Evolutionary conservation across 2,113 vertebrate genomes (phyloP).

Genomic region (Sardina pilchardus): DNA sequence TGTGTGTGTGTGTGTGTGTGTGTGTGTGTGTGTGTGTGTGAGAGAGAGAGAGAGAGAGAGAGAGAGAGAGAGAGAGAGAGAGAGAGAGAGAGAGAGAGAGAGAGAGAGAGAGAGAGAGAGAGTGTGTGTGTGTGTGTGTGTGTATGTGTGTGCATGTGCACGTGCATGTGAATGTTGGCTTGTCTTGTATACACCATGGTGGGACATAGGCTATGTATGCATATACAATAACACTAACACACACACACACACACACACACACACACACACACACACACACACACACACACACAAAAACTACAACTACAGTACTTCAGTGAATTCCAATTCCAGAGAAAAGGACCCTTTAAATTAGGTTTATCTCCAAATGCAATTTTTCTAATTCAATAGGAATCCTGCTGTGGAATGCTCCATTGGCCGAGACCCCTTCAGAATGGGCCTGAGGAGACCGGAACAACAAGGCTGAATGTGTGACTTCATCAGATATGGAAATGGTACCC

Average conservation of each 20-base stretch:
- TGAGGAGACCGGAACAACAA: background rate
- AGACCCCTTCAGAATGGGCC: background rate
- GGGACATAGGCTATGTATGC: background rate
- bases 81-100: no score
- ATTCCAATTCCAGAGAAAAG: background rate
- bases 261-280: background rate
- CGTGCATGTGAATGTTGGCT: background rate
- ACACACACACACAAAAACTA: background rate
- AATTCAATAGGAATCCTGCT: background rate
- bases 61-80: no score
- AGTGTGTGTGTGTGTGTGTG: background rate
- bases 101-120: no score
- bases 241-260: background rate
- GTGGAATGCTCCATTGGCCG: background rate
- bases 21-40: background rate
- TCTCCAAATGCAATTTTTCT: constrained; percentile 7
- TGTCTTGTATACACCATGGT: no score
- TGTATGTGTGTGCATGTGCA: background rate
- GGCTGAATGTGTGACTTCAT: background rate
- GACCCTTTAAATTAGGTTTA: background rate
- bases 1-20: background rate
- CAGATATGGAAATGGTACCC: background rate
- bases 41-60: no score
- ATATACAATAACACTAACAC: background rate
- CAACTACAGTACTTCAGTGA: background rate